Conservation (phyloP, 2,113 vertebrate species). For the Cyanoderma ruficeps region DNA sequence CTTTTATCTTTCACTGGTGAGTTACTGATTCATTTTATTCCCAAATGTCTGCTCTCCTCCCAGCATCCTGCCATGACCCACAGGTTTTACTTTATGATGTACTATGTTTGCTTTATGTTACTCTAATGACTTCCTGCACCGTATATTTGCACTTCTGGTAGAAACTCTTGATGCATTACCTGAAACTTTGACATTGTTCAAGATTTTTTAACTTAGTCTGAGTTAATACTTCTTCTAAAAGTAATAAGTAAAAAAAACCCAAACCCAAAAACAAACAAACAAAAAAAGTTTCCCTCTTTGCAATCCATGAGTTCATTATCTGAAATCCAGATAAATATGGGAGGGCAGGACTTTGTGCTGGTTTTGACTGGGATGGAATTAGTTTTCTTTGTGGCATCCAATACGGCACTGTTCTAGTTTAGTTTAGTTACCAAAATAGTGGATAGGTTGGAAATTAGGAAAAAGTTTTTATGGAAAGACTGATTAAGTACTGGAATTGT, state of each 20-base stretch:
- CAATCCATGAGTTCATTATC: background rate
- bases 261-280: background rate
- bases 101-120: background rate
- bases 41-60: background rate
- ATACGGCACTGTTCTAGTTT: background rate
- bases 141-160: background rate
- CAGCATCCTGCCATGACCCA: background rate
- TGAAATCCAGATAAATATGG: background rate
- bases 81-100: background rate
- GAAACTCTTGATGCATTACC: background rate
- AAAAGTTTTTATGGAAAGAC: accelerated
- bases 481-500: background rate
- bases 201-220: background rate
- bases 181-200: background rate
- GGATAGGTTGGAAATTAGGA: background rate
- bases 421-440: background rate
- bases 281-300: background rate
- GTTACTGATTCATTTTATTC: background rate
- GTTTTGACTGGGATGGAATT: background rate
- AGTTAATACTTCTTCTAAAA: background rate
- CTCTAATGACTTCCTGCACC: background rate
- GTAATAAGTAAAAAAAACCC: background rate
- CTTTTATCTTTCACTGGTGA: background rate
- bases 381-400: background rate
- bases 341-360: background rate